Evolutionary conservation across 2,888 invertebrate genomes (phyloP).

Genomic region (Alcis repandata): DNA sequence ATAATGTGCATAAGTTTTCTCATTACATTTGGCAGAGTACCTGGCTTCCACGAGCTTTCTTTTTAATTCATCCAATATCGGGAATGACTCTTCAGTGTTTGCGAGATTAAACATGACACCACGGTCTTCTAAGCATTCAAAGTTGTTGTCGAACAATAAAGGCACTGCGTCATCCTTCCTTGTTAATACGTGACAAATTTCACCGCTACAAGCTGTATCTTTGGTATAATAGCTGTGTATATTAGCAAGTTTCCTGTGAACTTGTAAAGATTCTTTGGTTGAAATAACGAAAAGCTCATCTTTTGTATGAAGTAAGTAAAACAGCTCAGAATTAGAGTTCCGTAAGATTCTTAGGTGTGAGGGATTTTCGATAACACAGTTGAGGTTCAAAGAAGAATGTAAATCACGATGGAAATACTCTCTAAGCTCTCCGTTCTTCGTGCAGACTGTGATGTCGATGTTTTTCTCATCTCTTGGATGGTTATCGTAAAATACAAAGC

Average conservation of each 20-base stretch:
- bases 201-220: conserved; percentile 64
- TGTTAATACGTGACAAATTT: conserved; percentile 63
- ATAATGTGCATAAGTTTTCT: conserved; percentile 61
- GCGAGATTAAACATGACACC: conserved; percentile 26
- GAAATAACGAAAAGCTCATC: conserved; percentile 66
- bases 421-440: conserved; percentile 64
- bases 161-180: conserved; percentile 70
- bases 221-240: conserved; percentile 63
- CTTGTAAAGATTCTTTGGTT: conserved; percentile 52
- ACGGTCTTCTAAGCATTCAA: conserved; percentile 55
- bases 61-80: conserved; percentile 62
- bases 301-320: conserved; percentile 63
- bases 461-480: conserved; percentile 66
- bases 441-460: conserved; percentile 71
- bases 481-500: conserved; percentile 73
- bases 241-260: conserved; percentile 58
- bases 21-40: conserved; percentile 65
- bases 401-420: conserved; percentile 70
- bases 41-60: conserved; percentile 70
- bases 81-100: conserved; percentile 52
- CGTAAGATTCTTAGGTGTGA: conserved; percentile 64
- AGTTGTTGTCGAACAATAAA: conserved; percentile 72
- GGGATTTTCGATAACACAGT: conserved; percentile 42
- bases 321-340: conserved; percentile 65
- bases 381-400: conserved; percentile 56